phyloP scores from a whole-genome alignment of 2,888 invertebrate species.

The Scaptomyza polygonia region DNA sequence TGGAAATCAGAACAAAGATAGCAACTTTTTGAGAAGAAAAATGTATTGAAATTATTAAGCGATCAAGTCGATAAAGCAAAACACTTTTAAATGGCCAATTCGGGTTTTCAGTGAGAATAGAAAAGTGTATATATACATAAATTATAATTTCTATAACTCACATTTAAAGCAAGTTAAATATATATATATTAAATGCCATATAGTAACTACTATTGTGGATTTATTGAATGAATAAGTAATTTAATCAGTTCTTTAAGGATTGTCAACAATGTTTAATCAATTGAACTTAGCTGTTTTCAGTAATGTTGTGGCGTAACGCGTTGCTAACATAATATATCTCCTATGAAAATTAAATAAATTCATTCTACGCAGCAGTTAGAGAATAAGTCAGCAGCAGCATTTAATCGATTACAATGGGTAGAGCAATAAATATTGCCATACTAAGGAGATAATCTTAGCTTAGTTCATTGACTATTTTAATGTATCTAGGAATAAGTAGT shows the following conservation, averaged over 20 bases:
- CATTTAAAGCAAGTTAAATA: too few relatives aligned
- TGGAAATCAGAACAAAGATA: slow-evolving; percentile 2
- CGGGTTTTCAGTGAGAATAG: not conserved
- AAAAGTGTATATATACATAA: too few relatives aligned
- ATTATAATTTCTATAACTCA: too few relatives aligned
- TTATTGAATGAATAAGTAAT: too few relatives aligned
- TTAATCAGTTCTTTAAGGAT: not conserved
- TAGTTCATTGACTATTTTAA: slow-evolving; percentile 32
- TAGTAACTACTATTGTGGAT: too few relatives aligned
- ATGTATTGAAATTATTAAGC: not conserved
- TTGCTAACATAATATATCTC: not conserved
- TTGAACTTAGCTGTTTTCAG: not conserved
- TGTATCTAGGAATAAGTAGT: not conserved
- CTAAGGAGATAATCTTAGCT: not conserved
- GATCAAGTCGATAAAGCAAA: not conserved
- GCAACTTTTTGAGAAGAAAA: slow-evolving; percentile 4
- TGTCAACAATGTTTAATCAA: not conserved
- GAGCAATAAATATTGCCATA: not conserved
- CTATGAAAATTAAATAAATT: too few relatives aligned
- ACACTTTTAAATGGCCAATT: not conserved
- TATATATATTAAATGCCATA: too few relatives aligned
- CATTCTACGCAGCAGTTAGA: too few relatives aligned
- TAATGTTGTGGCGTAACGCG: slow-evolving; percentile 4
- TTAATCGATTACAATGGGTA: not conserved
- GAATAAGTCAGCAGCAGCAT: not conserved